A percentile compares a stretch with the other conserved stretches of the same genome.
Evolutionary conservation across 1,140 invertebrate species (phyloP).

Genomic region (Myzus persicae): DNA sequence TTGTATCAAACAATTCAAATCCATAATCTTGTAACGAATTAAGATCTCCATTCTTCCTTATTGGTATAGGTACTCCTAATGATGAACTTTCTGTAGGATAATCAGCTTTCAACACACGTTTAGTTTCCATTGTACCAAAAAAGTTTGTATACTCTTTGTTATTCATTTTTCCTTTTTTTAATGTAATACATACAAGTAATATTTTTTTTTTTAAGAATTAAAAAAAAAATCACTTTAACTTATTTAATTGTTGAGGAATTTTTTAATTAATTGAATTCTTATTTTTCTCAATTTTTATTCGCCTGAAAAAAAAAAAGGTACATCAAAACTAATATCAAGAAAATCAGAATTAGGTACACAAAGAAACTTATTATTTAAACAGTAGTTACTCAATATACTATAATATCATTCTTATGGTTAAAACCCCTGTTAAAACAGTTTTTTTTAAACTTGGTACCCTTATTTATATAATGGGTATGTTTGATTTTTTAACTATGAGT

Average conservation of each 20-base stretch:
- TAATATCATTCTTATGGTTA: neutral
- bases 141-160: constrained; percentile 56
- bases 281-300: neutral
- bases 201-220: neutral
- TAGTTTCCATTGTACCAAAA: constrained; percentile 54
- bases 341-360: neutral
- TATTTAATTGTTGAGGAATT: neutral
- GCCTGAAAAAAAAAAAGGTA: neutral
- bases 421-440: no score
- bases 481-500: no score
- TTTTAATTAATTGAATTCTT: neutral
- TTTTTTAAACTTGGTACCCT: no score
- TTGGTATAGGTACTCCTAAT: constrained; percentile 52
- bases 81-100: constrained; percentile 54
- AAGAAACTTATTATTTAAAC: neutral
- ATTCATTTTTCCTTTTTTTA: constrained; percentile 42
- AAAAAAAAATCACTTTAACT: neutral
- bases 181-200: neutral
- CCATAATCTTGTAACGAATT: constrained; percentile 51
- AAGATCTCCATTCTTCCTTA: constrained; percentile 54
- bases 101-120: constrained; percentile 52
- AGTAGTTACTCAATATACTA: neutral
- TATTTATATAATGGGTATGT: no score
- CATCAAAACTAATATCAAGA: neutral
- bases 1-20: constrained; percentile 51